A percentile compares a stretch with the other conserved stretches of the same genome.
phyloP scores from a whole-genome alignment of 2,113 vertebrate genomes.

The Nanger granti region DNA sequence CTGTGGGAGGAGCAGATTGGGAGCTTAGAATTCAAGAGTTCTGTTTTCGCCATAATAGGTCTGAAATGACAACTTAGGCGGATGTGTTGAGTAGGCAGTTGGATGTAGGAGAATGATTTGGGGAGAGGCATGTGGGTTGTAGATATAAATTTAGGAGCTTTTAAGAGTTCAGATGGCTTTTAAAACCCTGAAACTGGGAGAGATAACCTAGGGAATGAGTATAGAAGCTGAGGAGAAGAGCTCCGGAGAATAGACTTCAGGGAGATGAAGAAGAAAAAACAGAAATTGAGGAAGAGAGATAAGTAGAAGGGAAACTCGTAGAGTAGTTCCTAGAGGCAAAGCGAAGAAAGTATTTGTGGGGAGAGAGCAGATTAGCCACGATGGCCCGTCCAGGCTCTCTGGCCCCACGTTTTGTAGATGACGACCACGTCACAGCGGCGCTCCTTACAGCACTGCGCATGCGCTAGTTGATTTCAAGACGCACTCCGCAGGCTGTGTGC shows the following conservation, averaged over 20 bases:
- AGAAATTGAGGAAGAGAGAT: not conserved
- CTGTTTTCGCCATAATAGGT: not conserved
- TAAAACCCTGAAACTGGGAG: not conserved
- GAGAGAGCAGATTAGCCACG: not conserved
- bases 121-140: not conserved
- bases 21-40: not conserved
- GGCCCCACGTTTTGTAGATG: not conserved
- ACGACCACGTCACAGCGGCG: rapidly evolving
- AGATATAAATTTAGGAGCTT: not conserved
- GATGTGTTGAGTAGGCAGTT: conserved; percentile 1
- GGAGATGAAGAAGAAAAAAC: not conserved
- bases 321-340: not conserved
- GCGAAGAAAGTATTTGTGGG: not conserved
- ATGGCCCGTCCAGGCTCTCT: not conserved
- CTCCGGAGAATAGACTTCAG: not conserved
- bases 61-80: not conserved
- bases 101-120: not conserved
- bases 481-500: not conserved
- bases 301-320: not conserved
- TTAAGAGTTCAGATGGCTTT: not conserved
- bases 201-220: not conserved
- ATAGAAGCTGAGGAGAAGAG: not conserved
- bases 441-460: not conserved
- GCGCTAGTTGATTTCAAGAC: rapidly evolving
- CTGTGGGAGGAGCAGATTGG: not conserved